Base-by-base conservation (phyloP, 2,113 vertebrate genomes). In the Eublepharis macularius region DNA sequence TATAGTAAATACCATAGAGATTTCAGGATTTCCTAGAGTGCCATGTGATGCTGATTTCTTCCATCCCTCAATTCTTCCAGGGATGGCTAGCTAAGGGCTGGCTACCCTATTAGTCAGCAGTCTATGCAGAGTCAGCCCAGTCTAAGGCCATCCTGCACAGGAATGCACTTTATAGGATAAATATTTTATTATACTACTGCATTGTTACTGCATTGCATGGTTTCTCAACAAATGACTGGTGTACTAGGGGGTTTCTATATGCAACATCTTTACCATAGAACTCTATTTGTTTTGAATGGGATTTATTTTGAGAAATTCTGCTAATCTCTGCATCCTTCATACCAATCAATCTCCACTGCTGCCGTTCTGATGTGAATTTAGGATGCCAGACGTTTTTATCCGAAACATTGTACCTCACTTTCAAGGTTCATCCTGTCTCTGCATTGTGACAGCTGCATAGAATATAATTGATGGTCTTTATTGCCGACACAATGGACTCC, bases 381-480 rank as follows among this genome's bases (percentile, higher is more conserved):
- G 17, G 43, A 47, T 82, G 81, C 81, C 81, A 74, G 81, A 43
- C 41, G 49, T 41, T 74, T 73, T 49, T 14, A 2, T 82, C 29
- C 73, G 69, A 84, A 63, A 0, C 0, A 36, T 65, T 34, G 43
- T 11, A 21, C 19, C 8, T 1, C 12, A 24, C 47, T 26, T 68
- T 13, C 74, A 84, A 74, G 24, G 36, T 57, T 60, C 51, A n/a
- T 74, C 36, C 45, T 80, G 70, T 26, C 19, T n/a, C 32, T 51
- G 47, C 47, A 68, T 39, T 49, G 65, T 51, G 82, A 84, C 47
- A 84, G 34, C 45, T n/a, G 17, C 10, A 10, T 68, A 43, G 45
- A 77, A 49, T 41, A 84, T 41, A 84, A 69, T 69, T 54, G 74
- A 77, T 32, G 34, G 47, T 47, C 36, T 36, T 77, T 54, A 34